Evolutionary conservation across 2,113 vertebrate genomes (phyloP).

Genomic region (Protobothrops mucrosquamatus): DNA sequence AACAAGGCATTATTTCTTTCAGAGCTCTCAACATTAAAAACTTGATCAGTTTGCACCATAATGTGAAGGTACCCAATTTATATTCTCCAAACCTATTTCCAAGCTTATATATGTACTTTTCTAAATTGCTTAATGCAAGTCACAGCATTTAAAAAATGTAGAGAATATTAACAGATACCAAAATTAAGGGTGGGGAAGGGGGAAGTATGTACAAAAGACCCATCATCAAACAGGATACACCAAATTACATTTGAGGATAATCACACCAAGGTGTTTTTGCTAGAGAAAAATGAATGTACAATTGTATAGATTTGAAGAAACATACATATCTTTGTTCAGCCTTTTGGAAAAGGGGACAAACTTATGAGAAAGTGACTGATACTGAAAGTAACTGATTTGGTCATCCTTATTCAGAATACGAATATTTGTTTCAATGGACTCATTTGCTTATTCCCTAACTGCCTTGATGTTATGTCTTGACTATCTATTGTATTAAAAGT

Average conservation of each 20-base stretch:
- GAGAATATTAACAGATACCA: neutral
- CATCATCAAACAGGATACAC: neutral
- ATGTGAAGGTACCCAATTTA: neutral
- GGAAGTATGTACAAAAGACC: neutral
- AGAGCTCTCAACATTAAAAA: conserved; percentile 12
- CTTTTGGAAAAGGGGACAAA: neutral
- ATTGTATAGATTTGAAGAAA: neutral
- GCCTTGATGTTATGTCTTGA: neutral
- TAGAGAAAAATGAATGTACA: neutral
- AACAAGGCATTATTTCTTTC: neutral
- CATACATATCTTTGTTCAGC: neutral
- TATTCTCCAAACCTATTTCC: neutral
- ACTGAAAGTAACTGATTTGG: neutral
- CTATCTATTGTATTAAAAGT: neutral
- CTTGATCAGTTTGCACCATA: neutral
- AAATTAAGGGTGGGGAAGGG: neutral
- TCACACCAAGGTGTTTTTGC: neutral
- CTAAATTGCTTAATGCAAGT: neutral
- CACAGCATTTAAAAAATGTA: neutral
- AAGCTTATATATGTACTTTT: neutral
- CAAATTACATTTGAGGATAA: neutral
- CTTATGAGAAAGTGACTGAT: neutral
- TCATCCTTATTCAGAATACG: neutral
- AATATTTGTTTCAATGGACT: neutral
- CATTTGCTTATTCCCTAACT: fast-evolving